Conservation (phyloP, 2,797 vertebrate genomes). For the Leuciscus waleckii region DNA sequence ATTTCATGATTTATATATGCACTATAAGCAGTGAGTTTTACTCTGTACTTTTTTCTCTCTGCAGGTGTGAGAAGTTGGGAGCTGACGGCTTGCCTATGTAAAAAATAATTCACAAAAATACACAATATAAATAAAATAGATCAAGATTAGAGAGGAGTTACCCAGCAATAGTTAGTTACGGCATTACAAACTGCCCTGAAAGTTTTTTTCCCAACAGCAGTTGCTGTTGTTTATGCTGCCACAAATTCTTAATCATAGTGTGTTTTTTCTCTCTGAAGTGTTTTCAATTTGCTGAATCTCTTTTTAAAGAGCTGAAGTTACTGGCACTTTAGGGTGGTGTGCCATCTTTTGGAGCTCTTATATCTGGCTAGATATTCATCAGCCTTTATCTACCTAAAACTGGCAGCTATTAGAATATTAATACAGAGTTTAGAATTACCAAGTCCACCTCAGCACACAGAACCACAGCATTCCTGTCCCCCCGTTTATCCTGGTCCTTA, state of each 20-base stretch:
- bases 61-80: conserved; percentile 29
- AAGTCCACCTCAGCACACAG: conserved; percentile 66
- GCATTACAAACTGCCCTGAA: conserved; percentile 31
- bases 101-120: neutral
- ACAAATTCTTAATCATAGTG: conserved; percentile 28
- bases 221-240: conserved; percentile 47
- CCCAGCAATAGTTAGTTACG: conserved; percentile 29
- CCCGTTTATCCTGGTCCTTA: conserved; percentile 72
- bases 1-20: neutral
- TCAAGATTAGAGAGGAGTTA: neutral
- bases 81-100: neutral
- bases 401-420: conserved; percentile 80
- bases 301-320: neutral
- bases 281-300: conserved; percentile 15
- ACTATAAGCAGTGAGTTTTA: neutral
- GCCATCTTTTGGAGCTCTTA: conserved; percentile 12
- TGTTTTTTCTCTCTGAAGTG: conserved; percentile 23
- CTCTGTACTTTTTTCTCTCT: neutral
- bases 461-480: conserved; percentile 76
- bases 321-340: conserved; percentile 10
- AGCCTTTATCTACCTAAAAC: conserved; percentile 66
- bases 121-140: neutral
- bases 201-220: conserved; percentile 9
- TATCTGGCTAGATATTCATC: conserved; percentile 33
- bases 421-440: conserved; percentile 70